Evolutionary conservation across 2,113 vertebrate genomes (phyloP), one percentile per base, ranked within the genome.

Genomic region (Heterotilapia buettikoferi): DNA sequence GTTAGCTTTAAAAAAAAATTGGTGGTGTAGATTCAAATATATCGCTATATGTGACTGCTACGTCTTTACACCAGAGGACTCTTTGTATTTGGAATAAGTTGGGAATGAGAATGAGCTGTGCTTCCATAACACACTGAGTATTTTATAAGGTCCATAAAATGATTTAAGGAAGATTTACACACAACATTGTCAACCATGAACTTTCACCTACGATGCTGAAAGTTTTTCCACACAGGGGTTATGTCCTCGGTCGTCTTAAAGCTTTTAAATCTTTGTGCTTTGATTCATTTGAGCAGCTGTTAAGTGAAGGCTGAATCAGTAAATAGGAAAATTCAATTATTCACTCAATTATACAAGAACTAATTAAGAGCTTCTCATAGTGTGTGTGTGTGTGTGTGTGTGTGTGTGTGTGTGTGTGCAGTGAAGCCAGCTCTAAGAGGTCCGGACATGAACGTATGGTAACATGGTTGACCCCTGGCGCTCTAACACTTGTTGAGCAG

Each of bases 401-500:
- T 80, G 84, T 50, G 63, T 53, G 68, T 52, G 78, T 87, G 82
- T 68, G 88, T 82, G 24, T 78, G 93, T 84, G 89, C 86, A 84
- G 84, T 86, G 92, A 90, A 89, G 87, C 89, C n/a, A 26, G 45
- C 71, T 33, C 89, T 94, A 86, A 96, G 76, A 33, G 26, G 53
- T 73, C 83, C 89, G 14, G 95, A 95, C 95, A 61, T 63, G 88
- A 83, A n/a, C 94, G 91, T 87, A 91, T 94, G 94, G 93, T 80
- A 88, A 90, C 92, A 92, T 73, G 92, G 84, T n/a, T 13, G 82
- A 81, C 78, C 90, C 81, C 89, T 24, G 33, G 73, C 79, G 92
- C 91, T 92, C 88, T 12, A 82, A 91, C 92, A 94, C 95, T 95
- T 95, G 96, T 95, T 87, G 92, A 88, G 84, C 79, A 31, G 68